Evolutionary conservation across 2,888 invertebrate species (phyloP).

Genomic region (Gisinianus flammeolus): DNA sequence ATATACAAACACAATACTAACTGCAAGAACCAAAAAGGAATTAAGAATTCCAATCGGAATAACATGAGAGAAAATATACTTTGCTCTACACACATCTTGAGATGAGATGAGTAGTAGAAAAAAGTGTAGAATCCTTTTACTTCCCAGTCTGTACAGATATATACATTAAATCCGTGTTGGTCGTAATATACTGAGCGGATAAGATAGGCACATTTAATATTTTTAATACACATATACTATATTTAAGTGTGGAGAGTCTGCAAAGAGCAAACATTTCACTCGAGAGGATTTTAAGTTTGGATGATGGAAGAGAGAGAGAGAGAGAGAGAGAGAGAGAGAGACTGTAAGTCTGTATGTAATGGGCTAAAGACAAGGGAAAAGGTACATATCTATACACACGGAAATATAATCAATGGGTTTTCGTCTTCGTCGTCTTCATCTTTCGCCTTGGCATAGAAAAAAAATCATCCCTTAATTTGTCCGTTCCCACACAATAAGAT

Average conservation of each 20-base stretch:
- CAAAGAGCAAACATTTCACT: slow-evolving; percentile 26
- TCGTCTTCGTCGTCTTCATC: neutral
- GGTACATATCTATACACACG: neutral
- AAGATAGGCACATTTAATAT: neutral
- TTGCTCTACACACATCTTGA: too few species aligned
- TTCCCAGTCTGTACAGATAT: too few species aligned
- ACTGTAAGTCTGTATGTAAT: neutral
- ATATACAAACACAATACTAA: neutral
- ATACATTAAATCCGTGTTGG: too few species aligned
- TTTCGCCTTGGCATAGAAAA: neutral
- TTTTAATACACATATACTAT: slow-evolving; percentile 1
- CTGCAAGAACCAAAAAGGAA: too few species aligned
- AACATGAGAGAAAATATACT: neutral
- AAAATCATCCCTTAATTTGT: slow-evolving; percentile 6
- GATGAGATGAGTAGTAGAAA: too few species aligned
- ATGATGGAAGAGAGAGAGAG: neutral
- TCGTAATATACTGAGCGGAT: neutral
- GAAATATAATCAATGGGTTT: neutral
- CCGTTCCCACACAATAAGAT: slow-evolving; percentile 19
- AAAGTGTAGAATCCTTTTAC: too few species aligned
- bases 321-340: too few species aligned
- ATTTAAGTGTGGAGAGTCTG: slow-evolving; percentile 21
- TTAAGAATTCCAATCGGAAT: too few species aligned
- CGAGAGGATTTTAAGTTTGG: slow-evolving; percentile 12
- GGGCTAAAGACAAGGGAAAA: neutral